These are phyloP conservation scores for Ommatoiulus sabulosus DNA, from an alignment of 2,888 invertebrate genomes.

Conservation along the genomic window DNA sequence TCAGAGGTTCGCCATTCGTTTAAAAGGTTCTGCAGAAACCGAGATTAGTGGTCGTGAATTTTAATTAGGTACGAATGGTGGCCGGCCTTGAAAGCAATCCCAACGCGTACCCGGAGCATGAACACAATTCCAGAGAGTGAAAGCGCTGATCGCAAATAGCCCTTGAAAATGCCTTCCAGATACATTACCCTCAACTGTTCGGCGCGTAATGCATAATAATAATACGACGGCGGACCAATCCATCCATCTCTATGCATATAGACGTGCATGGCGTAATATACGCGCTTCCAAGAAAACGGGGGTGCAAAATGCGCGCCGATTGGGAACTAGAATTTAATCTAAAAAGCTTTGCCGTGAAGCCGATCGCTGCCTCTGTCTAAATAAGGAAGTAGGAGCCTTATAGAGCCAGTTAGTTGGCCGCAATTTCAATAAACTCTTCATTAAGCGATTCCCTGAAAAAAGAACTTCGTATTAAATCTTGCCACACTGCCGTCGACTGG, in stretches of 20 bases:
- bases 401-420: neutral
- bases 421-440: slow-evolving; percentile 28
- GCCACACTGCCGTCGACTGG: neutral
- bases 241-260: neutral
- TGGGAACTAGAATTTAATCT: slow-evolving; percentile 15
- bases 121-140: neutral
- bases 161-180: slow-evolving; percentile 20
- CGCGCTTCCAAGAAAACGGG: neutral
- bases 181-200: neutral
- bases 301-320: slow-evolving; percentile 27
- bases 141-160: neutral
- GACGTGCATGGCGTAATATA: neutral
- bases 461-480: slow-evolving; percentile 8
- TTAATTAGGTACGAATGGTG: slow-evolving; percentile 31
- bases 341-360: slow-evolving; percentile 21
- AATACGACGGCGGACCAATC: neutral
- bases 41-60: slow-evolving; percentile 34
- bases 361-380: neutral
- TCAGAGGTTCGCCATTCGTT: neutral
- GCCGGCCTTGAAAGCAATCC: neutral
- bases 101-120: neutral
- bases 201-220: slow-evolving; percentile 8
- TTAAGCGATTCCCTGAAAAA: slow-evolving; percentile 27
- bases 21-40: slow-evolving; percentile 27
- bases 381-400: slow-evolving; percentile 7